Evolutionary conservation across 1,140 invertebrate genomes (phyloP).

Genomic region (Lepeophtheirus salmonis): DNA sequence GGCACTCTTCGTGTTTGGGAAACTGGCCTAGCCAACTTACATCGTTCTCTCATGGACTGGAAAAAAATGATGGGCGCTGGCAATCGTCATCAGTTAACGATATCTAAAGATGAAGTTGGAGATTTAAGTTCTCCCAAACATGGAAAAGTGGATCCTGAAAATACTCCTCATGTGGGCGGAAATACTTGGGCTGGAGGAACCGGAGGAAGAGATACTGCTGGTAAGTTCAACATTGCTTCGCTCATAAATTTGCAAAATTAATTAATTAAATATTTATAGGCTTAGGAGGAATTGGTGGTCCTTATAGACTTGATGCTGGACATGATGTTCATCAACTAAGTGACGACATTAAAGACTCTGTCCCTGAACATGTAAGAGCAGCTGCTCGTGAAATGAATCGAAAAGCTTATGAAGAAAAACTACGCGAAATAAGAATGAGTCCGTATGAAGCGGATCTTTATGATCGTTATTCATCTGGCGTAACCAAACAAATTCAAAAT

Average conservation of each 20-base stretch:
- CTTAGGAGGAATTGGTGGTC: conserved; percentile 72
- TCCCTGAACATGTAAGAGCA: conserved; percentile 67
- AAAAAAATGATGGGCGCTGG: conserved; percentile 30
- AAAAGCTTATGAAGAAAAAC: conserved; percentile 65
- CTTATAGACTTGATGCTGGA: conserved; percentile 73
- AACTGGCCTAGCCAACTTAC: conserved; percentile 31
- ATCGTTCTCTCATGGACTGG: conserved; percentile 33
- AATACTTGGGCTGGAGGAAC: conserved; percentile 91
- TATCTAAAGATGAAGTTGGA: conserved; percentile 40
- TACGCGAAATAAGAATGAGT: conserved; percentile 85
- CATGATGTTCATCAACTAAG: conserved; percentile 69
- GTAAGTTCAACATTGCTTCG: neutral
- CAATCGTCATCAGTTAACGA: conserved; percentile 45
- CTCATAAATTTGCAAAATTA: no score
- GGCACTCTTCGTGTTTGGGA: conserved; percentile 43
- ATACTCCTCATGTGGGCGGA: conserved; percentile 79
- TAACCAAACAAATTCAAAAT: conserved; percentile 45
- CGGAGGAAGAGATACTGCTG: conserved; percentile 72
- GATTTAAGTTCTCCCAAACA: conserved; percentile 64
- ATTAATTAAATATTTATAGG: no score
- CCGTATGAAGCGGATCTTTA: conserved; percentile 78
- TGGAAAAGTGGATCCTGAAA: conserved; percentile 71
- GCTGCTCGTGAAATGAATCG: conserved; percentile 81
- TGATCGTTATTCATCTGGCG: conserved; percentile 52
- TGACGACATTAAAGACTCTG: conserved; percentile 67